A percentile compares a stretch with the other conserved stretches of the same genome.
These are phyloP conservation scores for Iphiclides podalirius DNA, from an alignment of 2,888 invertebrate species.

Conservation along the genomic window DNA sequence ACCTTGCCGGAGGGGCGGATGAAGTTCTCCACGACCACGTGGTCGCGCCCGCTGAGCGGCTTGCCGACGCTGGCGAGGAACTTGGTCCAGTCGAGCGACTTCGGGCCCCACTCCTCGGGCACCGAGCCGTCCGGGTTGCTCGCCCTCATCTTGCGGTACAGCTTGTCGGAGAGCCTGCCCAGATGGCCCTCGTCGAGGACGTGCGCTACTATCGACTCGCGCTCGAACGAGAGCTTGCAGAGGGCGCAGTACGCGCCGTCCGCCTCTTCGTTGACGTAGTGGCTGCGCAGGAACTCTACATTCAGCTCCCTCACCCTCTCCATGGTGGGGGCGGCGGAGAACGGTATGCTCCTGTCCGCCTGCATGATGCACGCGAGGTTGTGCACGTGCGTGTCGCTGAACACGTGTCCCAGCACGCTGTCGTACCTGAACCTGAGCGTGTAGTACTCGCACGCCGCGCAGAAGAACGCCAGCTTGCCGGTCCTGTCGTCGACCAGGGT, in stretches of 20 bases:
- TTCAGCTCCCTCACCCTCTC: constrained; percentile 66
- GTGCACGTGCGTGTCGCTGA: constrained; percentile 65
- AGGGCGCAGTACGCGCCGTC: constrained; percentile 51
- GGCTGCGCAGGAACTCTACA: constrained; percentile 54
- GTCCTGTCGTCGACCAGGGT: constrained; percentile 68
- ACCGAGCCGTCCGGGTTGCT: constrained; percentile 54
- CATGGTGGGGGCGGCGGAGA: constrained; percentile 46
- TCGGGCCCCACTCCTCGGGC: constrained; percentile 72
- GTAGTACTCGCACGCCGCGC: constrained; percentile 72
- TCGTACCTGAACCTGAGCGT: constrained; percentile 70
- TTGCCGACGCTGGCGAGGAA: constrained; percentile 69
- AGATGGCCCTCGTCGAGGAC: constrained; percentile 68
- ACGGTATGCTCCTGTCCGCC: constrained; percentile 61
- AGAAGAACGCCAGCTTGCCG: constrained; percentile 71
- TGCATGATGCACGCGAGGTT: constrained; percentile 64
- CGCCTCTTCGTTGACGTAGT: constrained; percentile 44
- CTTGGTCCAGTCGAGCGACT: constrained; percentile 69
- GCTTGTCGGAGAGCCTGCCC: constrained; percentile 60
- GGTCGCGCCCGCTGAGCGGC: constrained; percentile 59
- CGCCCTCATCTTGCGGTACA: constrained; percentile 55
- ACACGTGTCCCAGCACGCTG: constrained; percentile 70
- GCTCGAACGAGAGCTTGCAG: constrained; percentile 52
- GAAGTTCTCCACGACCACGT: constrained; percentile 70
- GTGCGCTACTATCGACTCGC: constrained; percentile 57
- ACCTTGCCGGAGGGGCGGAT: constrained; percentile 69